Evolutionary conservation across 92 coral and sea anemone genomes (phyloP).

Genomic region (Micromussa lordhowensis): DNA sequence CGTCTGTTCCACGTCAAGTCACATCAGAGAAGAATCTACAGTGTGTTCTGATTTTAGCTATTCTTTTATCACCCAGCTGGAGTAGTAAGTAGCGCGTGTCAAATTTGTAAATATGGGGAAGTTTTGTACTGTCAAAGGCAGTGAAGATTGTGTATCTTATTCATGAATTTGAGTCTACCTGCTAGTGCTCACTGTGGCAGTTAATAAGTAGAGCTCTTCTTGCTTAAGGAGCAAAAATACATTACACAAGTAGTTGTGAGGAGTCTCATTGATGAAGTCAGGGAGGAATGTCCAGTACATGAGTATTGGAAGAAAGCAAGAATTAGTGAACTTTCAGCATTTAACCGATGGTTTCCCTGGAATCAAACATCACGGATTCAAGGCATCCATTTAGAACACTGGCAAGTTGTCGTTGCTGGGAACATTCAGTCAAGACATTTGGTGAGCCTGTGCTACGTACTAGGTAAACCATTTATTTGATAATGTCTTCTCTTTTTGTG

Average conservation of each 20-base stretch:
- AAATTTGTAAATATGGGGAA: not conserved
- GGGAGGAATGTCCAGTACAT: not conserved
- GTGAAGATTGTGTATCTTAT: not conserved
- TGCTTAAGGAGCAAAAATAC: not conserved
- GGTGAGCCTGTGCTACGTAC: not conserved
- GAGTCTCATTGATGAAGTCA: not conserved
- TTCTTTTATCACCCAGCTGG: not conserved
- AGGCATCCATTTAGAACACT: not conserved
- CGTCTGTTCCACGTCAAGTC: not conserved
- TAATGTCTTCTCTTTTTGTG: not conserved
- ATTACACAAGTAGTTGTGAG: not conserved
- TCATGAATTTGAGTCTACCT: not conserved
- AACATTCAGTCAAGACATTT: conserved; percentile 1
- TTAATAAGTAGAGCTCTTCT: conserved; percentile 5
- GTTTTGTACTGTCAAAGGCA: not conserved
- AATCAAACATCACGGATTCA: not conserved
- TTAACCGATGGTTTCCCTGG: not conserved
- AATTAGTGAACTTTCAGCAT: no score
- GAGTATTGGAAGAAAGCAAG: not conserved
- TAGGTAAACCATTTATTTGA: conserved; percentile 7
- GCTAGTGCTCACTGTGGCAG: not conserved
- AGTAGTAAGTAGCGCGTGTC: not conserved
- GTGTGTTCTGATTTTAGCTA: conserved; percentile 18
- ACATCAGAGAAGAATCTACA: not conserved
- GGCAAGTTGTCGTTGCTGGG: not conserved